Evolutionary conservation across 2,113 vertebrate species (phyloP).

Genomic region (Sisor rabdophorus): DNA sequence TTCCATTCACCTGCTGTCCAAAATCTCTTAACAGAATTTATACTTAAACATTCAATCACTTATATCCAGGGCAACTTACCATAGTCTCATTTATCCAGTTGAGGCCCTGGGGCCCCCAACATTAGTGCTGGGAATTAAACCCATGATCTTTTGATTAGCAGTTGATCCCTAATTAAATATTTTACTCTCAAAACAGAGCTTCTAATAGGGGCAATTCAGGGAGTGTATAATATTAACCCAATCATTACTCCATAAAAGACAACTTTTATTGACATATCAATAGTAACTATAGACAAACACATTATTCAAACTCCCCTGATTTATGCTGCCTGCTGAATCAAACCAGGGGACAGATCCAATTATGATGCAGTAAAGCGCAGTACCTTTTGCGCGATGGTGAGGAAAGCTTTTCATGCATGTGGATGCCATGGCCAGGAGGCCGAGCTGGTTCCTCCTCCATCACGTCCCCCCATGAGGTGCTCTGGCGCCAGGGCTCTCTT

Average conservation of each 20-base stretch:
- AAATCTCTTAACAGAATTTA: background rate
- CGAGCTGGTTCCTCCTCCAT: slow-evolving; percentile 94
- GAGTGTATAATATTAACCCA: slow-evolving; percentile 3
- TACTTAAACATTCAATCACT: too few species aligned
- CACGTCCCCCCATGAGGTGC: slow-evolving; percentile 95
- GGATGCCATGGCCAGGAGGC: slow-evolving; percentile 94
- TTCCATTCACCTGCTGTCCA: background rate
- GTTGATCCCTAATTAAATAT: too few species aligned
- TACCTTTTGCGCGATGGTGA: slow-evolving; percentile 97
- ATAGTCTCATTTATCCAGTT: too few species aligned
- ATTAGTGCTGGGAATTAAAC: too few species aligned
- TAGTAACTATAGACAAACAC: background rate
- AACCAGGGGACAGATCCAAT: background rate
- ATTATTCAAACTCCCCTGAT: background rate
- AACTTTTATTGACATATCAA: background rate
- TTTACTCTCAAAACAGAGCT: background rate
- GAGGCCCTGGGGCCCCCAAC: too few species aligned
- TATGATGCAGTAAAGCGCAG: too few species aligned
- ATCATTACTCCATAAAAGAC: slow-evolving; percentile 4
- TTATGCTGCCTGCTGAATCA: background rate
- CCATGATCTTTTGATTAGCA: too few species aligned
- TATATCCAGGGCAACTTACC: too few species aligned
- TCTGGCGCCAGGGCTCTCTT: slow-evolving; percentile 92
- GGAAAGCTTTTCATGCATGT: slow-evolving; percentile 98
- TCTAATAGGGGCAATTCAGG: background rate